A percentile compares a stretch with the other conserved stretches of the same genome.
Conservation (phyloP, 2,797 vertebrate species). For the Protonibea diacanthus region DNA sequence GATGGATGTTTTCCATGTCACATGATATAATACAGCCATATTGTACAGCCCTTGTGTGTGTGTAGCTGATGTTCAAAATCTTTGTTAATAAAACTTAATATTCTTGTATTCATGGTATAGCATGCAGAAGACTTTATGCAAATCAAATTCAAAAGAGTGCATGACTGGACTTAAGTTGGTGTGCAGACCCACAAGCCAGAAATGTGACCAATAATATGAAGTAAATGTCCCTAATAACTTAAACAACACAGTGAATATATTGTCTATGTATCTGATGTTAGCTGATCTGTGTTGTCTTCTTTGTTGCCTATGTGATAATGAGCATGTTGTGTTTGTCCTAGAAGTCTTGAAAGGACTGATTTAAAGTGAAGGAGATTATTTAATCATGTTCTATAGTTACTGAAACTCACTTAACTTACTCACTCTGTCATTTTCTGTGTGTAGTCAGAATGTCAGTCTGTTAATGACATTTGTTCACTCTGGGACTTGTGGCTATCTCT, state of each 20-base stretch:
- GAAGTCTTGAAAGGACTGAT: neutral
- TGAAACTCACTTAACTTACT: too few species aligned
- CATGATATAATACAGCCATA: too few species aligned
- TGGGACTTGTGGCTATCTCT: conserved; percentile 18
- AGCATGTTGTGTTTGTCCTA: neutral
- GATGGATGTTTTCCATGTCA: too few species aligned
- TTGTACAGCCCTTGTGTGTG: neutral
- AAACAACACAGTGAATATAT: too few species aligned
- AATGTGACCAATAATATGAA: neutral
- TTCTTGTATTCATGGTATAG: conserved; percentile 12
- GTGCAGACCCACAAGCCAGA: neutral
- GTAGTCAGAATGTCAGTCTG: neutral
- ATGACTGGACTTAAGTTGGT: neutral
- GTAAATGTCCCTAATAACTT: too few species aligned
- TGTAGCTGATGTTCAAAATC: neutral
- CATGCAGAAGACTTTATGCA: neutral
- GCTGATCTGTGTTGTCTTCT: neutral
- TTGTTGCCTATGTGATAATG: neutral
- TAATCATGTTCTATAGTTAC: neutral
- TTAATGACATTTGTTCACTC: neutral
- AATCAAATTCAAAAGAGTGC: conserved; percentile 1
- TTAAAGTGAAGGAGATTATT: neutral
- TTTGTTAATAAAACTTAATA: conserved; percentile 39
- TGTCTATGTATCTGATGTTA: too few species aligned
- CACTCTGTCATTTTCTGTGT: neutral